Evolutionary conservation across 2,888 invertebrate species (phyloP).

Genomic region (Plagodis pulveraria): DNA sequence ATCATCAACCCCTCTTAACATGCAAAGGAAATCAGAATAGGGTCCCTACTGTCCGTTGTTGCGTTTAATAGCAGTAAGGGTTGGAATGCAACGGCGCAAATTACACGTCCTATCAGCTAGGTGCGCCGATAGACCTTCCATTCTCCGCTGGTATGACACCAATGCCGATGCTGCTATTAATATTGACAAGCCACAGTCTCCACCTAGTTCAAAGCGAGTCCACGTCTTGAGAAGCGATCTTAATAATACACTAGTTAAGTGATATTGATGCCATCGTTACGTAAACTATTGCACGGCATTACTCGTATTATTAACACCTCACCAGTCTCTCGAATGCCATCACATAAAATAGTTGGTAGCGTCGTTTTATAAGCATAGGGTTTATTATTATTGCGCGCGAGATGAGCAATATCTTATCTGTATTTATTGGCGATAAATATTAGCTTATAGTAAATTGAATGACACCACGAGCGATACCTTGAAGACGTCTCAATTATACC

Average conservation of each 20-base stretch:
- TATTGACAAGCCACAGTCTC: conserved; percentile 62
- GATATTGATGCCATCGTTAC: conserved; percentile 33
- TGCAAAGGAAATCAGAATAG: background rate
- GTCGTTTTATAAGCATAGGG: conserved; percentile 4
- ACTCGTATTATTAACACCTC: conserved; percentile 9
- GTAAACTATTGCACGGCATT: conserved; percentile 14
- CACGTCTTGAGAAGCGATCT: conserved; percentile 35
- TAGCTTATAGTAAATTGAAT: conserved; percentile 61
- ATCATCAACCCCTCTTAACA: no score
- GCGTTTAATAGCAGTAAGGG: conserved; percentile 40
- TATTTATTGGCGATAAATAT: conserved; percentile 58
- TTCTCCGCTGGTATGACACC: conserved; percentile 68
- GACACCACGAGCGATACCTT: conserved; percentile 44
- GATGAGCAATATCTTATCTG: conserved; percentile 32
- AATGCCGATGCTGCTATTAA: conserved; percentile 74
- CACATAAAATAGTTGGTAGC: conserved; percentile 6
- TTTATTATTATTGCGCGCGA: conserved; percentile 13
- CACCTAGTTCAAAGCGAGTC: conserved; percentile 45
- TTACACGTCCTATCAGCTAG: conserved; percentile 62
- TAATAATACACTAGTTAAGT: conserved; percentile 19
- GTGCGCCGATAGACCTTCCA: conserved; percentile 78
- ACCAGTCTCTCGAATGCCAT: background rate
- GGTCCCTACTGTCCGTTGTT: conserved; percentile 48
- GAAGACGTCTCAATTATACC: conserved; percentile 45
- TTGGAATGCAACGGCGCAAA: conserved; percentile 68